These are phyloP conservation scores for Mus caroli DNA, from an alignment of 2,797 vertebrate genomes.

Conservation along the genomic window DNA sequence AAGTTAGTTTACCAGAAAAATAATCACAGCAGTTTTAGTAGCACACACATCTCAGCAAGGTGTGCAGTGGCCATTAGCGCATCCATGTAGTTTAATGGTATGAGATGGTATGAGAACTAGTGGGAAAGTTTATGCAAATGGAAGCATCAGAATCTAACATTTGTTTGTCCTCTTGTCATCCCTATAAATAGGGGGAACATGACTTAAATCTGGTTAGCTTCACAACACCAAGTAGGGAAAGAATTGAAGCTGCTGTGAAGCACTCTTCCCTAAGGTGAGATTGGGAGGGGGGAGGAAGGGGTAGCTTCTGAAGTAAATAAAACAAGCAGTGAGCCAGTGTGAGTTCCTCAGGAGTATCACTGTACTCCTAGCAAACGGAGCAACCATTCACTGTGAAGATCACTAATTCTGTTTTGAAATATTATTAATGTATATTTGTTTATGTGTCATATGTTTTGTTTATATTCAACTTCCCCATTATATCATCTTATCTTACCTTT, in stretches of 20 bases:
- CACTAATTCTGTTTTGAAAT: not conserved
- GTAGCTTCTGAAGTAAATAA: not conserved
- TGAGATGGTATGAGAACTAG: accelerated
- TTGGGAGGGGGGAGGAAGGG: no score
- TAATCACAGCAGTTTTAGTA: not conserved
- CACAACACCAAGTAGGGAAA: not conserved
- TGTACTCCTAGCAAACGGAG: not conserved
- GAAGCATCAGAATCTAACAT: not conserved
- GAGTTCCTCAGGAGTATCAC: not conserved
- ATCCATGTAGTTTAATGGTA: not conserved
- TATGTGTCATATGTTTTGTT: not conserved
- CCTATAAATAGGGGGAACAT: not conserved
- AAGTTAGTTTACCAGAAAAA: not conserved
- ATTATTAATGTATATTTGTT: not conserved
- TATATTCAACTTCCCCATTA: not conserved
- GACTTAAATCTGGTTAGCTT: not conserved
- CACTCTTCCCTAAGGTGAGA: not conserved
- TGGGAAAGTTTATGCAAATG: not conserved
- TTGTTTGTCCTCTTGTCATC: not conserved
- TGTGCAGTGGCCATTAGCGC: not conserved
- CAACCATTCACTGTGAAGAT: not conserved
- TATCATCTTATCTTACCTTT: not conserved
- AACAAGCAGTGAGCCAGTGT: not conserved
- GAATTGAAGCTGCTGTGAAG: not conserved
- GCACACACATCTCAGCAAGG: not conserved